Base-by-base conservation (phyloP, 1,140 invertebrate species). In the Drosophila navojoa region DNA sequence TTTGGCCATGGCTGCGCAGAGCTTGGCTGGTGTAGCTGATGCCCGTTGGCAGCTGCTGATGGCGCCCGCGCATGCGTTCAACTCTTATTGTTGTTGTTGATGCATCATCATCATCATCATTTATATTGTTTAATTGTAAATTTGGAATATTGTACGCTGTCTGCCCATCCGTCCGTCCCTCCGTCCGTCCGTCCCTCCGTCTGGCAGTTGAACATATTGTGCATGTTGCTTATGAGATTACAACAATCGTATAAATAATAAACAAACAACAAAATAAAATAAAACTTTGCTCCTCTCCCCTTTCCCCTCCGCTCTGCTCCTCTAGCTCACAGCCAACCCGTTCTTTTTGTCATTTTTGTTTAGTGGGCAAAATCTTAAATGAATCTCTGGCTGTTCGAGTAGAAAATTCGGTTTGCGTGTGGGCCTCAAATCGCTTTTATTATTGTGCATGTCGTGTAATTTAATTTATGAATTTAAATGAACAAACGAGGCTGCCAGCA, bases 401-500 rank as follows among this genome's bases (percentile, higher is more conserved):
- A 69, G 52, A 63, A 58, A 54, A 16, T 55, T 45, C 45, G 81
- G 78, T 61, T 81, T 85, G 82, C 84, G 82, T 87, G 82, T 87
- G 82, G 82, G 82, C 82, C 79, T 70, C 84, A 87, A 87, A 87
- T 87, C 84, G 84, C 84, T 89, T 89, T 87, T 87, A 87, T 87
- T 87, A 87, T 87, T 87, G 82, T 84, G 84, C 84, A 79, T 87
- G 84, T 87, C 84, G 84, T 89, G 84, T 87, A 87, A 87, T 87
- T 87, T 87, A 90, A 87, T 87, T 87, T 87, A 87, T 87, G 84
- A 87, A 87, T 89, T 86, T 86, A 79, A 79, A 79, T 79, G 62
- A 71, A 78, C 61, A 76, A 62, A 78, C 72, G 71, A 86, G 75
- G 69, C 79, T 87, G 68, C 44, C 66, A 22, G 19, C 19, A 22